Evolutionary conservation across 2,113 vertebrate genomes (phyloP), one percentile per base, ranked within the genome.

Genomic region (Odontesthes bonariensis): DNA sequence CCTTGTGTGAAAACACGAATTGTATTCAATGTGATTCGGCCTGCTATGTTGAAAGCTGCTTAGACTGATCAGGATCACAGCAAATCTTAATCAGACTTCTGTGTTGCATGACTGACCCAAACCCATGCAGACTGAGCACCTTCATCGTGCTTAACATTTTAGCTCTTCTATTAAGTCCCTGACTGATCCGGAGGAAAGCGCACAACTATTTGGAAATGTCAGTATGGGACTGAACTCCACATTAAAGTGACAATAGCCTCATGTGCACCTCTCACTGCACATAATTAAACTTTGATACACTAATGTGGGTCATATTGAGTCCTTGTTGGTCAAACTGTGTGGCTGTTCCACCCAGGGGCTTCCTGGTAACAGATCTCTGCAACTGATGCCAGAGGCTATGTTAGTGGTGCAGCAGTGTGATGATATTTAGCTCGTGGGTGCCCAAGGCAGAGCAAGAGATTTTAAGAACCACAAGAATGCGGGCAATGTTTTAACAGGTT

Each of bases 41-140:
- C 66, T 80, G 65, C 82, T 82, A 84, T 51, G 75, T 32, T 0
- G 8, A 90, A 93, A 92, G 88, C 86, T 40, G 82, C 88, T 93
- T 91, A 91, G 60, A 53, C 68, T 75, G 76, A 84, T 83, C 81
- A 74, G 88, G 79, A 88, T 88, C 72, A 87, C 58, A 33, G 67
- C 23, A 71, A 89, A 82, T 80, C 73, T 84, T 31, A 67, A 59
- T 22, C 49, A 56, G 74, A 76, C 55, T 75, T 81, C 86, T 79
- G 59, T 75, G 22, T 71, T 44, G 75, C 77, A 61, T 66, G 65
- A 79, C 75, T 72, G 75, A 82, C 69, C 60, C 79, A 49, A 66
- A 62, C 38, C 51, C 47, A 32, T 59, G 10, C 40, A 81, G 69
- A 59, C 68, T 59, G 22, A 69, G 51, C 46, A 53, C 58, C 53